A percentile compares a stretch with the other conserved stretches of the same genome.
phyloP scores from a whole-genome alignment of 2,888 invertebrate species.

The Keiferia lycopersicella region DNA sequence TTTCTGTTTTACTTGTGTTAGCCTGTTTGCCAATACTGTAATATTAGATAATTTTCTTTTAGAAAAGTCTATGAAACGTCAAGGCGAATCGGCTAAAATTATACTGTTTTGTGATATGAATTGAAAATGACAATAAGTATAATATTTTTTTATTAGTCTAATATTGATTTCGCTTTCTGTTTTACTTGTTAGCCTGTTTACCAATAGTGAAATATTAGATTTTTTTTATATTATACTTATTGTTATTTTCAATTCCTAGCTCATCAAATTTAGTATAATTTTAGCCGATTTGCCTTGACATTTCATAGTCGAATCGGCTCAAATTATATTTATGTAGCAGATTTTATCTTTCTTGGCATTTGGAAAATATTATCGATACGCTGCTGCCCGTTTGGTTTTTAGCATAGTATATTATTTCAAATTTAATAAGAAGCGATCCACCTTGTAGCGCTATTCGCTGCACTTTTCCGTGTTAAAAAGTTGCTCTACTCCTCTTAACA shows the following conservation, averaged over 20 bases:
- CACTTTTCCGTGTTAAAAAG: no score
- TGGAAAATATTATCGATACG: background rate
- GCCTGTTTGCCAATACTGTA: background rate
- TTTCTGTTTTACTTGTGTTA: background rate
- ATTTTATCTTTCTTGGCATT: background rate
- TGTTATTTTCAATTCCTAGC: background rate
- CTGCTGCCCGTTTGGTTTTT: background rate
- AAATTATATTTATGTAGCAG: background rate
- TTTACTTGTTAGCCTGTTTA: background rate
- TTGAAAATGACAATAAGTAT: no score
- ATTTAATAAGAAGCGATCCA: no score
- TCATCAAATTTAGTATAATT: background rate
- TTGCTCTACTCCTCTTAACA: no score
- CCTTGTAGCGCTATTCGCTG: no score
- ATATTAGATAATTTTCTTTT: background rate
- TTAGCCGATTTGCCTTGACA: no score
- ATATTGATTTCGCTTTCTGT: background rate
- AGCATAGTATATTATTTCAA: background rate
- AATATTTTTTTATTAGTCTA: no score
- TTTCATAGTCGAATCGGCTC: no score
- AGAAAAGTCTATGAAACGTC: no score
- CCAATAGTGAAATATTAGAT: slow-evolving; percentile 2
- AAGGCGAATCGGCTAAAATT: no score
- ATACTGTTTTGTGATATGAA: no score
- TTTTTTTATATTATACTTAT: background rate